Percentiles rank a stretch among this genome's conserved stretches.
These are phyloP conservation scores for Huso huso DNA, from an alignment of 2,797 vertebrate species.

Conservation along the genomic window DNA sequence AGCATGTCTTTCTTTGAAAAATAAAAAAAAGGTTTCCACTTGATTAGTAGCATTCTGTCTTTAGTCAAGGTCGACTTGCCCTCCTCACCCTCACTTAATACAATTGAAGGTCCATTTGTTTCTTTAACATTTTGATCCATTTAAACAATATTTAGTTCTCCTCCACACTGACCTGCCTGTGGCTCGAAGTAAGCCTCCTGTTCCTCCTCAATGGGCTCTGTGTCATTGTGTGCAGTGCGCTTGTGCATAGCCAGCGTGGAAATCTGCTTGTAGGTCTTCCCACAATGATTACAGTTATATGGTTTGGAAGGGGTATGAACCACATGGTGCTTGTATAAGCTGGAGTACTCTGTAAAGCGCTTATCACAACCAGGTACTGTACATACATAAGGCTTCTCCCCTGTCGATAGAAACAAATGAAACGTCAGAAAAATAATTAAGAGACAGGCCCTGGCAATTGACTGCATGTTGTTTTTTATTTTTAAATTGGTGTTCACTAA, in stretches of 20 bases:
- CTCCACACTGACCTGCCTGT: conserved; percentile 66
- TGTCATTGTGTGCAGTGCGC: conserved; percentile 91
- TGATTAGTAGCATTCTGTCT: too few relatives aligned
- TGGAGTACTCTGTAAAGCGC: conserved; percentile 98
- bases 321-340: conserved; percentile 96
- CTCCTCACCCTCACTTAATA: background rate
- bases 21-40: too few relatives aligned
- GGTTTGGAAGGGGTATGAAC: conserved; percentile 98
- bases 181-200: conserved; percentile 93
- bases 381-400: conserved; percentile 97
- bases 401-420: conserved; percentile 40
- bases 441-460: too few relatives aligned
- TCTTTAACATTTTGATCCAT: too few relatives aligned
- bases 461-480: too few relatives aligned
- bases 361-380: conserved; percentile 96
- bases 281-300: conserved; percentile 97
- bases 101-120: too few relatives aligned
- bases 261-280: conserved; percentile 98
- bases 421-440: too few relatives aligned
- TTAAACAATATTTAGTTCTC: background rate
- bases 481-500: too few relatives aligned
- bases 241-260: conserved; percentile 98
- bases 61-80: too few relatives aligned
- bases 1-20: too few relatives aligned
- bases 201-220: conserved; percentile 94